Evolutionary conservation across 2,797 vertebrate species (phyloP).

Genomic region (Phrynocephalus guinanensis): DNA sequence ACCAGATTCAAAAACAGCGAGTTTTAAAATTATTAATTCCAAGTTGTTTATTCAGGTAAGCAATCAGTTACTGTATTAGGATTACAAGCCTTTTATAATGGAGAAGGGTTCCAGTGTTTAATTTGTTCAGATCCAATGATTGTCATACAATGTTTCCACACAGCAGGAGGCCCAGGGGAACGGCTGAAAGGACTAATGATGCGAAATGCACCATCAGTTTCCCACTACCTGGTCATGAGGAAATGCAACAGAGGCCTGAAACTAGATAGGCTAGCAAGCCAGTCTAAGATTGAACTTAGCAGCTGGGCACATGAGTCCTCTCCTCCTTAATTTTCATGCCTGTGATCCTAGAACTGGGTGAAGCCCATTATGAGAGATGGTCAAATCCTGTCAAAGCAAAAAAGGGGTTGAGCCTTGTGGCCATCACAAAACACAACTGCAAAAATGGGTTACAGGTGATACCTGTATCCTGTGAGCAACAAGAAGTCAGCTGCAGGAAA

Average conservation of each 20-base stretch:
- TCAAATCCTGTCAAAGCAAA: neutral
- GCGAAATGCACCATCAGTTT: constrained; percentile 5
- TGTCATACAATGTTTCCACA: neutral
- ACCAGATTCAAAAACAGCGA: neutral
- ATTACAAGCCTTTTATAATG: neutral
- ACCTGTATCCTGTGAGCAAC: neutral
- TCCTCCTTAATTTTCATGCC: constrained; percentile 5
- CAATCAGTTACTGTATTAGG: neutral
- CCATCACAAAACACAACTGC: no score
- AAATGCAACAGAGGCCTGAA: neutral
- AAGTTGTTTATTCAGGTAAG: neutral
- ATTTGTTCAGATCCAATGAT: neutral
- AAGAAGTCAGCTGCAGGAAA: neutral
- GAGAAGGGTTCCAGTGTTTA: no score
- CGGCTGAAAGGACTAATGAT: no score
- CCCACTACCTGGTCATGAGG: neutral
- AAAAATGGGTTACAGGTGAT: no score
- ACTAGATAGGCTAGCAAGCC: neutral
- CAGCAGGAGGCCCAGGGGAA: neutral
- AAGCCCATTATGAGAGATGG: neutral
- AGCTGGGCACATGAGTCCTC: neutral
- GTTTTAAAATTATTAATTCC: no score
- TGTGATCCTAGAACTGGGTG: neutral
- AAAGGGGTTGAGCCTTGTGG: no score
- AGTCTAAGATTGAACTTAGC: neutral